A percentile compares a stretch with the other conserved stretches of the same genome.
These are phyloP conservation scores for Montipora sp. DNA, from an alignment of 64 coral and sea anemone species.

Conservation along the genomic window DNA sequence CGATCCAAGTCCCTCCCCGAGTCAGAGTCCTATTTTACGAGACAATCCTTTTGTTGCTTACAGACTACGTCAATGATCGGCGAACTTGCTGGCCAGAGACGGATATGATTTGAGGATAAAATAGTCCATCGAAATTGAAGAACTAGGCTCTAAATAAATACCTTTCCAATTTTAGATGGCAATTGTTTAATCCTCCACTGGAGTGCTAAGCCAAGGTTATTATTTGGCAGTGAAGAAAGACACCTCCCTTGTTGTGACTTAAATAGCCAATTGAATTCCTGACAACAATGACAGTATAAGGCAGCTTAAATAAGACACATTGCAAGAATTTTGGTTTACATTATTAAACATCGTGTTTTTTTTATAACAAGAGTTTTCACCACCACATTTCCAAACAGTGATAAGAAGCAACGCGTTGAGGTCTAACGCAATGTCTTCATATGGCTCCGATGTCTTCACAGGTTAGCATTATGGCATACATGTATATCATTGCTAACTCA, in stretches of 20 bases:
- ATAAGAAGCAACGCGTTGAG: neutral
- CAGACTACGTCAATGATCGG: too few species aligned
- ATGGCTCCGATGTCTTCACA: neutral
- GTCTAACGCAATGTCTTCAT: neutral
- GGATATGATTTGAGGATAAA: too few species aligned
- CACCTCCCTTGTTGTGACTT: neutral
- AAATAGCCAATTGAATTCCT: conserved; percentile 17
- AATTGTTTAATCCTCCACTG: too few species aligned
- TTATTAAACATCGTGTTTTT: conserved; percentile 6
- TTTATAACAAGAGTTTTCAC: neutral
- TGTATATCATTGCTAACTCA: too few species aligned
- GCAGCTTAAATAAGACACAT: neutral
- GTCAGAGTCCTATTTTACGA: too few species aligned
- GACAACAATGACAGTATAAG: neutral
- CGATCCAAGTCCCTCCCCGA: too few species aligned
- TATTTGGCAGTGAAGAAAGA: neutral
- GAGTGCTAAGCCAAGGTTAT: neutral
- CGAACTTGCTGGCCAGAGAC: too few species aligned
- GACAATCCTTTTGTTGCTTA: too few species aligned
- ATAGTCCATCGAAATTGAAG: too few species aligned
- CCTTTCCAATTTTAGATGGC: too few species aligned
- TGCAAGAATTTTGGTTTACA: neutral
- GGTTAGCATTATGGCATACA: neutral
- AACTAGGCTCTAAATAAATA: too few species aligned
- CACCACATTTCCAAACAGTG: neutral